Conservation (phyloP, 2,797 vertebrate species). For the Dipus sagitta region DNA sequence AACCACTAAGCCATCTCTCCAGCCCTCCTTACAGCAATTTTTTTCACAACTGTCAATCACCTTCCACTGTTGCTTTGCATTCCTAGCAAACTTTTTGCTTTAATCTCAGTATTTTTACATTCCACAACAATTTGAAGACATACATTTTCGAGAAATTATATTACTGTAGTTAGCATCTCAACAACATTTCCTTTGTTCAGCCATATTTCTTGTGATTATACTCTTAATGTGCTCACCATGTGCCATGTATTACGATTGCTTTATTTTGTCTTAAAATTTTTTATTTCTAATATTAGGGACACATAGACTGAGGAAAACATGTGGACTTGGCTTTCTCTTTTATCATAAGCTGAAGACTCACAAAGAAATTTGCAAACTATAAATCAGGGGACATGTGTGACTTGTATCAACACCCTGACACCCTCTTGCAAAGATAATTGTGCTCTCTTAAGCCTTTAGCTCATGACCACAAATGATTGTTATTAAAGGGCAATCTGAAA, state of each 20-base stretch:
- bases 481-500: neutral
- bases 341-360: constrained; percentile 3
- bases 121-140: constrained; percentile 30
- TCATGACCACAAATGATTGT: neutral
- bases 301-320: constrained; percentile 33
- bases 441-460: constrained; percentile 31
- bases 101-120: neutral
- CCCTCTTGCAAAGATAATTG: constrained; percentile 24
- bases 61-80: neutral
- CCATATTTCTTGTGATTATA: constrained; percentile 32
- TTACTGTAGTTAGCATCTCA: neutral
- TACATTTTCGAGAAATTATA: constrained; percentile 46
- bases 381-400: constrained; percentile 7
- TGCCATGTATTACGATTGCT: neutral
- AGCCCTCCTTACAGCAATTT: neutral
- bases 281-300: constrained; percentile 42
- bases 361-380: neutral
- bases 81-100: neutral
- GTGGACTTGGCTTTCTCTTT: neutral
- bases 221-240: neutral
- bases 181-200: neutral
- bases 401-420: neutral
- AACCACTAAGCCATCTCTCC: no score
- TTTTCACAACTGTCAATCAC: neutral
- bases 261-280: constrained; percentile 51